These are phyloP conservation scores for Dendrocincla fuliginosa DNA, from an alignment of 2,797 vertebrate genomes.

Conservation along the genomic window DNA sequence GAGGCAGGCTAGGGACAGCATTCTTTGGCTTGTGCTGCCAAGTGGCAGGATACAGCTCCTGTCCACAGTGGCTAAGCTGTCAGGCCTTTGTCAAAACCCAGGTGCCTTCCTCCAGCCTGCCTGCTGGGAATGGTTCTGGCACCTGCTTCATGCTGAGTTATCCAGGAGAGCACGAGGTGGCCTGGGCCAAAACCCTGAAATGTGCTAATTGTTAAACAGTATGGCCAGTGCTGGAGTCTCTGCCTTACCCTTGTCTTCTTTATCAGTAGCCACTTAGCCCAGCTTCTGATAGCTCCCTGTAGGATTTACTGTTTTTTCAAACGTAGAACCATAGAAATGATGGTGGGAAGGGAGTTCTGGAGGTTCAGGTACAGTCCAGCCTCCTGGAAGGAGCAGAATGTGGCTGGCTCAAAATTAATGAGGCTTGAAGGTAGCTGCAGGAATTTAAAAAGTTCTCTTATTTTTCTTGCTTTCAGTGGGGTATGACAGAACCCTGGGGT, in stretches of 20 bases:
- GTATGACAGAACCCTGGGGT: background rate
- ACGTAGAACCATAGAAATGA: background rate
- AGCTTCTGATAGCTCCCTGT: background rate
- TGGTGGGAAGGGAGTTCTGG: background rate
- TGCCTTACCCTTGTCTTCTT: background rate
- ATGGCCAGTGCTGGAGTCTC: background rate
- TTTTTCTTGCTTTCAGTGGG: background rate
- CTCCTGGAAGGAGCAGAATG: background rate
- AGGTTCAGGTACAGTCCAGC: no score
- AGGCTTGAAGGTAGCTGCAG: background rate
- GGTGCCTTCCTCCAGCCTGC: background rate
- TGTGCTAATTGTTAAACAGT: slow-evolving; percentile 31
- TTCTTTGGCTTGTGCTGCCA: background rate
- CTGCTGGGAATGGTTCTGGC: slow-evolving; percentile 14
- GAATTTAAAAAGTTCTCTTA: background rate
- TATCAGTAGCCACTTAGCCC: background rate
- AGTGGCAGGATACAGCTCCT: background rate
- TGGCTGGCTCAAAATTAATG: background rate
- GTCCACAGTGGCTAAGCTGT: background rate
- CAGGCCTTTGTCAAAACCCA: background rate
- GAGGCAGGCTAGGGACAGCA: fast-evolving
- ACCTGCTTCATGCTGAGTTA: background rate
- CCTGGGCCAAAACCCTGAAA: slow-evolving; percentile 15
- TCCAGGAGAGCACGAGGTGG: background rate
- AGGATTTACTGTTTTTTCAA: background rate